Conservation (phyloP, 2,888 invertebrate genomes). For the Drosophila mimica region DNA sequence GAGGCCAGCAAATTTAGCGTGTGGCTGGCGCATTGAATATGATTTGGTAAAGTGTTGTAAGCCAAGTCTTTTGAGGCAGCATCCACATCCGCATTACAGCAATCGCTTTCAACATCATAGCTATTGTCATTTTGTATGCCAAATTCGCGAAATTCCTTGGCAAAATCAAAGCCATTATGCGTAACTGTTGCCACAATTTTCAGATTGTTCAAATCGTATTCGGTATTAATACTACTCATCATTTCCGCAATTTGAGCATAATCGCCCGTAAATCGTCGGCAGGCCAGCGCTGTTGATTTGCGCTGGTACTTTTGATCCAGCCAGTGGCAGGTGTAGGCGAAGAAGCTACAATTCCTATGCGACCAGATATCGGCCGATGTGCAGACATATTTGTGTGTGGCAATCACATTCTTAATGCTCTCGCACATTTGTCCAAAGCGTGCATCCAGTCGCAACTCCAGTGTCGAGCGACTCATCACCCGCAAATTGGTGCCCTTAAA, state of each 20-base stretch:
- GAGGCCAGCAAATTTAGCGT: slow-evolving; percentile 32
- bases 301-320: slow-evolving; percentile 42
- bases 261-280: slow-evolving; percentile 22
- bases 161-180: background rate
- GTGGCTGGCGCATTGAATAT: slow-evolving; percentile 35
- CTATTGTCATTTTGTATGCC: slow-evolving; percentile 19
- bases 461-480: slow-evolving; percentile 22
- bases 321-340: slow-evolving; percentile 53
- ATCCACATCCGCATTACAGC: background rate
- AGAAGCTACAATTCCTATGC: slow-evolving; percentile 7
- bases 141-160: slow-evolving; percentile 20
- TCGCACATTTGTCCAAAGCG: slow-evolving; percentile 33
- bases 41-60: slow-evolving; percentile 25
- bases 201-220: slow-evolving; percentile 34
- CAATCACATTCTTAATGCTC: slow-evolving; percentile 20
- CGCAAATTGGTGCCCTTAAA: slow-evolving; percentile 40
- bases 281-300: slow-evolving; percentile 34
- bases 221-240: slow-evolving; percentile 33
- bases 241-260: slow-evolving; percentile 23
- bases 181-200: slow-evolving; percentile 43
- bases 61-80: background rate
- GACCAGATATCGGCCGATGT: slow-evolving; percentile 37
- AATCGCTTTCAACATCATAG: background rate
- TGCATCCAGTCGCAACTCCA: slow-evolving; percentile 22
- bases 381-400: slow-evolving; percentile 42